Base-by-base conservation (phyloP, 2,888 invertebrate genomes). In the Hybos culiciformis region DNA sequence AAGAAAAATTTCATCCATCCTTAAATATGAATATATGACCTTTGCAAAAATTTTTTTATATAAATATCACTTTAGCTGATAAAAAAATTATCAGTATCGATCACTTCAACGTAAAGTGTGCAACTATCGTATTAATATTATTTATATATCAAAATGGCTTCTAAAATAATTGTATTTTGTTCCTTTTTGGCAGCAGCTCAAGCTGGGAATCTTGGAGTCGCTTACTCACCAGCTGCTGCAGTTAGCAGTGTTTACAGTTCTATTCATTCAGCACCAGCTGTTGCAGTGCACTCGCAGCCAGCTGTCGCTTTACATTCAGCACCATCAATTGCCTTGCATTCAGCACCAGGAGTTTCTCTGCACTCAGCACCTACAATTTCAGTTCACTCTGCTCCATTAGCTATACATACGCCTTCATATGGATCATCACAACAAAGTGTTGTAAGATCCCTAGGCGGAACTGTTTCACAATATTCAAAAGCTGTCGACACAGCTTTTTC, bases 401-500 rank as follows among this genome's bases (percentile, higher is more conserved):
- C 45, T 11, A 19, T 41, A 9, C 38, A 39, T 51, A 20, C 51
- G 46, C 58, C 67, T 51, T 55, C 68, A 42, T 54, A 63, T 52
- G 69, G 74, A 51, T 53, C 68, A 47, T 62, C 70, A 39, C 70
- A 73, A 43, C 71, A 77, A 60, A 73, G 72, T 59, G 70, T 74
- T 42, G 58, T 73, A 43, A 70, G 75, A 47, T 72, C 74, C 19
- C 67, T 71, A 46, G 75, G 71, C 46, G 62, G 62, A 48, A 72
- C 72, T 53, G 69, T 75, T 5, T 74, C 75, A 43, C 67, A 68
- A 56, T 68, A 71, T 65, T 69, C 71, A 53, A 77, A 75, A 60
- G 71, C 72, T 42, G 70, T 73, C 23, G 72, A 75, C 54, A 72
- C 73, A 40, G 71, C 75, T 43, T 75, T 71, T 67, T 73, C 74